Percentiles rank a stretch among this genome's conserved stretches.
These are phyloP conservation scores for Allacma fusca DNA, from an alignment of 2,888 invertebrate species.

Conservation along the genomic window DNA sequence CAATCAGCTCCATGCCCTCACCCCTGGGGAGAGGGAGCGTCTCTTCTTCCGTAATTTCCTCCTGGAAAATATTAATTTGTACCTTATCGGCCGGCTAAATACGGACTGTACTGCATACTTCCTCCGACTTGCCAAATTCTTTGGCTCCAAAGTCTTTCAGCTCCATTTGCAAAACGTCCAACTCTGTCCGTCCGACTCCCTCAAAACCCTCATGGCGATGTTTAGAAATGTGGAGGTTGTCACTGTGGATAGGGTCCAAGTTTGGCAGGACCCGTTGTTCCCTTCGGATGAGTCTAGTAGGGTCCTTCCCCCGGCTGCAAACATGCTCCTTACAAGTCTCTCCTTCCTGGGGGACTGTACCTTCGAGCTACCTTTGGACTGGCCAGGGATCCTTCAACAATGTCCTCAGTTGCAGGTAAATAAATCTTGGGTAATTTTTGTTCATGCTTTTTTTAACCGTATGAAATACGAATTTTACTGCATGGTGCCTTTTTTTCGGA, in stretches of 20 bases:
- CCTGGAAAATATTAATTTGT: conserved; percentile 20
- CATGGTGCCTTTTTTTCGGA: too few species aligned
- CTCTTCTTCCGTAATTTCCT: conserved; percentile 32
- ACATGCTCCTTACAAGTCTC: conserved; percentile 8
- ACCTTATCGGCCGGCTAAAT: conserved; percentile 27
- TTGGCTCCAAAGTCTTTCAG: conserved; percentile 22
- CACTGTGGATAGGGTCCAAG: not conserved
- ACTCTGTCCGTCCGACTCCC: conserved; percentile 32
- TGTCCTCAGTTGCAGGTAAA: conserved; percentile 30
- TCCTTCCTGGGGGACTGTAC: conserved; percentile 8
- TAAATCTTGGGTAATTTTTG: not conserved
- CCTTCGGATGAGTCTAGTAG: not conserved
- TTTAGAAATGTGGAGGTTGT: not conserved
- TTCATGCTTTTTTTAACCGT: not conserved
- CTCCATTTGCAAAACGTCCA: conserved; percentile 24
- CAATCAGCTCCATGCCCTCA: not conserved
- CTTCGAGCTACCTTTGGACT: conserved; percentile 25
- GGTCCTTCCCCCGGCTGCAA: not conserved
- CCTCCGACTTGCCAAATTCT: conserved; percentile 31
- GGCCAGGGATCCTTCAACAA: conserved; percentile 29
- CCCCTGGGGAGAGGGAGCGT: not conserved
- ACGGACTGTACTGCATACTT: conserved; percentile 32
- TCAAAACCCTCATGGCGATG: conserved; percentile 21
- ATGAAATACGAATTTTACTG: not conserved
- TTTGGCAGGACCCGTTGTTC: conserved; percentile 34